phyloP scores from a whole-genome alignment of 2,113 vertebrate species.

The Hirundichthys speculiger region DNA sequence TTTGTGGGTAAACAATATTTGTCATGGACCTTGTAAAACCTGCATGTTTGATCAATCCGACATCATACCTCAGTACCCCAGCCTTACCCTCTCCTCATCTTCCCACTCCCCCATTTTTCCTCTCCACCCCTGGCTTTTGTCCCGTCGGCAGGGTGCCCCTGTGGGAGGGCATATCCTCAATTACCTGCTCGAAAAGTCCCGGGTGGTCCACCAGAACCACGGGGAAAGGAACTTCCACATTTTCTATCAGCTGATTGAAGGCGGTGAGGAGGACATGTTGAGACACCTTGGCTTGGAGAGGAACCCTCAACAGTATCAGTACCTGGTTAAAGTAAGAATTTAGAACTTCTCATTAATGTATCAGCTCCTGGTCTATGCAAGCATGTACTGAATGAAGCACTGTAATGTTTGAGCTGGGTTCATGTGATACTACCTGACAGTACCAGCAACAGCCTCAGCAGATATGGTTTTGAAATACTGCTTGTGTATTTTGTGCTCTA shows the following conservation, averaged over 20 bases:
- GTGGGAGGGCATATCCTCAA: constrained; percentile 97
- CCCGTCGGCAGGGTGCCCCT: constrained; percentile 88
- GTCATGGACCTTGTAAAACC: neutral
- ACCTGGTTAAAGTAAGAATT: constrained; percentile 88
- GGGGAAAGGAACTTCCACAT: constrained; percentile 98
- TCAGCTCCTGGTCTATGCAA: too few species aligned
- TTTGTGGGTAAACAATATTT: constrained; percentile 1
- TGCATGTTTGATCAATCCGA: constrained; percentile 40
- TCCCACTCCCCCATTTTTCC: constrained; percentile 16
- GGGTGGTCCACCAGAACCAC: constrained; percentile 96
- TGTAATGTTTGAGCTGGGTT: too few species aligned
- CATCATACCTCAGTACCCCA: constrained; percentile 60
- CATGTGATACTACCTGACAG: too few species aligned
- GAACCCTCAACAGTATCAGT: constrained; percentile 94
- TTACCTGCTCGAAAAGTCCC: constrained; percentile 98
- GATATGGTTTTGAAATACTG: too few species aligned
- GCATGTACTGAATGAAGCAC: too few species aligned
- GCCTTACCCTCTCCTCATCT: constrained; percentile 57
- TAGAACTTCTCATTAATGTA: neutral
- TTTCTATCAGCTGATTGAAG: constrained; percentile 97
- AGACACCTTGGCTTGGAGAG: constrained; percentile 91
- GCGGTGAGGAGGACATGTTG: constrained; percentile 92
- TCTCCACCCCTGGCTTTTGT: constrained; percentile 23
- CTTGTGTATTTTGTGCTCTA: too few species aligned
- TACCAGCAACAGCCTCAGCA: too few species aligned